Percentiles rank a stretch among this genome's conserved stretches.
phyloP scores from a whole-genome alignment of 2,797 vertebrate genomes.

The Microctenopoma steveboyesi region DNA sequence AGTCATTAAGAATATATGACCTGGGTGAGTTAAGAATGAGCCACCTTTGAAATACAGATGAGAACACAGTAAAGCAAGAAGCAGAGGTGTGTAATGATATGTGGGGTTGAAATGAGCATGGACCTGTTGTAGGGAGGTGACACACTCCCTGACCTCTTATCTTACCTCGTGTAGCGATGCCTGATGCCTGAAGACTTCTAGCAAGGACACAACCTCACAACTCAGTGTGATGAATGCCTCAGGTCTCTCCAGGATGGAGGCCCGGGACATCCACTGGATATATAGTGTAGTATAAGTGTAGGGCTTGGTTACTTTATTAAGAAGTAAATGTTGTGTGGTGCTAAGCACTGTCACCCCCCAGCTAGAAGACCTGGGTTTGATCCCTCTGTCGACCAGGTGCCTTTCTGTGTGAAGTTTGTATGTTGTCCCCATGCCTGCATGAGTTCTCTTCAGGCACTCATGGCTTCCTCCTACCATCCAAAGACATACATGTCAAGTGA shows the following conservation, averaged over 20 bases:
- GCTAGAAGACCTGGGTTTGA: no score
- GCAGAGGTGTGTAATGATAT: slow-evolving; percentile 42
- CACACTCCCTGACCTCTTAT: slow-evolving; percentile 50
- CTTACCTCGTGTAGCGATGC: slow-evolving; percentile 46
- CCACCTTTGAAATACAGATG: slow-evolving; percentile 27
- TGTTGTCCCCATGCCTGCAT: no score
- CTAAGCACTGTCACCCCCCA: no score
- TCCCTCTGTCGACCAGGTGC: no score
- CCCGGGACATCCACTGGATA: slow-evolving; percentile 24
- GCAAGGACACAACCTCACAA: slow-evolving; percentile 42
- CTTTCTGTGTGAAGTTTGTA: no score
- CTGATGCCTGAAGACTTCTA: slow-evolving; percentile 52
- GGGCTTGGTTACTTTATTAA: not conserved
- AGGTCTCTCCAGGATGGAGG: not conserved
- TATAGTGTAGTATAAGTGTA: not conserved
- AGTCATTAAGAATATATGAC: slow-evolving; percentile 31
- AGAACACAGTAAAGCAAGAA: slow-evolving; percentile 18
- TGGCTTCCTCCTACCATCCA: no score
- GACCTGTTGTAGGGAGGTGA: slow-evolving; percentile 56
- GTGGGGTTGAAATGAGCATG: slow-evolving; percentile 49
- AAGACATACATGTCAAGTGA: no score
- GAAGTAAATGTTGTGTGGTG: not conserved
- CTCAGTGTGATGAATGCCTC: slow-evolving; percentile 25
- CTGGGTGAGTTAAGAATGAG: slow-evolving; percentile 11
- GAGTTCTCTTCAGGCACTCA: no score